Conservation (phyloP, 2,797 vertebrate genomes). For the Crocidura indochinensis region DNA sequence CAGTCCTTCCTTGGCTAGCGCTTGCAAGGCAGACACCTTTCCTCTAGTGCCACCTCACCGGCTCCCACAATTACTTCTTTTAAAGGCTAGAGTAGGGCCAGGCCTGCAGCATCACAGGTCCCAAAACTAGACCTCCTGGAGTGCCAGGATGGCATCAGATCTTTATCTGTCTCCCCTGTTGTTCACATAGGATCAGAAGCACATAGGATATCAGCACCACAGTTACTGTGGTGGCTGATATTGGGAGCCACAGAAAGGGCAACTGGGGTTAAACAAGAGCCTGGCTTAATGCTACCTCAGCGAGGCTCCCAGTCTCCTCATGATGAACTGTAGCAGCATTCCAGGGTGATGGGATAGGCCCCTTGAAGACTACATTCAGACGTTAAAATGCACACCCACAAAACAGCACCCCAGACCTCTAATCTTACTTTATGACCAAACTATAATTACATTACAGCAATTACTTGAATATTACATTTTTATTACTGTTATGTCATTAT, state of each 20-base stretch:
- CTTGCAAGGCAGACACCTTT: too few relatives aligned
- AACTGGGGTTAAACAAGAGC: background rate
- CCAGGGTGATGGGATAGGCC: constrained; percentile 25
- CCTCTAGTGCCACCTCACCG: too few relatives aligned
- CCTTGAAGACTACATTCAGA: constrained; percentile 61
- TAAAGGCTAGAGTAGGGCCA: background rate
- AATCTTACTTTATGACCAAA: constrained; percentile 83
- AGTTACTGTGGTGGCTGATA: background rate
- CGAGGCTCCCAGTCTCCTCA: constrained; percentile 28
- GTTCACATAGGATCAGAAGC: constrained; percentile 20
- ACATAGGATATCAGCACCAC: too few relatives aligned
- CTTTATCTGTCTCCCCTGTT: background rate
- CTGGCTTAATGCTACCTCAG: constrained; percentile 58
- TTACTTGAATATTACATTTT: constrained; percentile 87
- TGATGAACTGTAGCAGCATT: background rate
- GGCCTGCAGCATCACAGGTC: background rate
- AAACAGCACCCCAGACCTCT: constrained; percentile 82
- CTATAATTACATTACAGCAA: constrained; percentile 86
- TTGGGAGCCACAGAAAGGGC: background rate
- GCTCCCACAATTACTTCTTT: too few relatives aligned
- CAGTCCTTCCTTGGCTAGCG: too few relatives aligned
- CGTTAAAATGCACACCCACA: constrained; percentile 72
- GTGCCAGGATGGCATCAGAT: background rate
- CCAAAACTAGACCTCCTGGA: rapidly evolving
- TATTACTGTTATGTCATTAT: constrained; percentile 85